phyloP scores from a whole-genome alignment of 2,113 vertebrate genomes.

The Hemicordylus capensis region DNA sequence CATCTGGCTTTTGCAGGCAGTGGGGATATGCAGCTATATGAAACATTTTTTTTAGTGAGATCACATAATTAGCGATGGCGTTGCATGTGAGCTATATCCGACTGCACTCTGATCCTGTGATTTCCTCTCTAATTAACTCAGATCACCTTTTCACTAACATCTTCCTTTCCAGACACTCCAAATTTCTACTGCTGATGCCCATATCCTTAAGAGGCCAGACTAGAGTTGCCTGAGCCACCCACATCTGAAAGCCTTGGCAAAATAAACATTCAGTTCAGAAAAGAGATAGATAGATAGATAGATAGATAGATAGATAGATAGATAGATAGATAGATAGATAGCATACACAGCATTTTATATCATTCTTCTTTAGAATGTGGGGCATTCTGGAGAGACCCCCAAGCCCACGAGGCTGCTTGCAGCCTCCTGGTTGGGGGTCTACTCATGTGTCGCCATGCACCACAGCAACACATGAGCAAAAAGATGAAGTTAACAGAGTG shows the following conservation, averaged over 20 bases:
- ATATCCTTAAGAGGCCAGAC: not conserved
- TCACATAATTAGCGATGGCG: not conserved
- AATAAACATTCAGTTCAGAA: not conserved
- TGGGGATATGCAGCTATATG: not conserved
- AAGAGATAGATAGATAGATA: not conserved
- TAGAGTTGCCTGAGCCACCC: rapidly evolving
- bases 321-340: not conserved
- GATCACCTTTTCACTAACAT: rapidly evolving
- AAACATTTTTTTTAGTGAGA: not conserved
- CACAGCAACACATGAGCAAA: too few relatives aligned
- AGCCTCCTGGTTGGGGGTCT: too few relatives aligned
- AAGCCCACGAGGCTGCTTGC: too few relatives aligned
- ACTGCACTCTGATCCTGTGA: not conserved
- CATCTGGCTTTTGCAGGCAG: constrained; percentile 48
- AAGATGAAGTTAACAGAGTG: too few relatives aligned
- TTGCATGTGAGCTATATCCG: not conserved
- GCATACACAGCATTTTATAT: not conserved
- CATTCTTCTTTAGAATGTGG: too few relatives aligned
- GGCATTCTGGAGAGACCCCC: too few relatives aligned
- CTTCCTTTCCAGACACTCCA: not conserved
- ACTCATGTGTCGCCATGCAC: too few relatives aligned
- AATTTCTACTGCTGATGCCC: not conserved
- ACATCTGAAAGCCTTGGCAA: not conserved
- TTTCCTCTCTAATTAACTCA: not conserved
- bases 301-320: too few relatives aligned